Conservation (phyloP, 2,888 invertebrate genomes). For the Cerastis rubricosa region DNA sequence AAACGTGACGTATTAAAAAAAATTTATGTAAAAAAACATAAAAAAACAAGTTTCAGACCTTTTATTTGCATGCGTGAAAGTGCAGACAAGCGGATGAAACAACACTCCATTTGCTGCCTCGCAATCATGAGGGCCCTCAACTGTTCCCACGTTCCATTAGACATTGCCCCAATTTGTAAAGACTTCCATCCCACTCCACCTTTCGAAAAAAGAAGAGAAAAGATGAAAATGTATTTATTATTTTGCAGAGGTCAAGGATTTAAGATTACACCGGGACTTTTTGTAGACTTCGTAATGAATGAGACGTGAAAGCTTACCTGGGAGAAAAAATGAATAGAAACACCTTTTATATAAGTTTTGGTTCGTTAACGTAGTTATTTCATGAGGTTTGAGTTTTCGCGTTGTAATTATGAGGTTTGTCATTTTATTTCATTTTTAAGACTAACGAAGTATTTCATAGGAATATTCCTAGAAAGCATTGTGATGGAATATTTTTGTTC, state of each 20-base stretch:
- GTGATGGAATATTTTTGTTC: neutral
- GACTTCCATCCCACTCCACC: conserved; percentile 68
- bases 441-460: conserved; percentile 41
- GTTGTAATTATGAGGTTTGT: conserved; percentile 38
- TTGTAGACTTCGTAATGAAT: conserved; percentile 70
- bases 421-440: conserved; percentile 21
- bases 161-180: conserved; percentile 79
- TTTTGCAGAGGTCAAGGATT: conserved; percentile 72
- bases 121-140: conserved; percentile 71
- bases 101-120: conserved; percentile 68
- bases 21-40: conserved; percentile 8
- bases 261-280: conserved; percentile 66
- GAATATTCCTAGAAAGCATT: conserved; percentile 3
- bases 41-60: conserved; percentile 49
- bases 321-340: conserved; percentile 58
- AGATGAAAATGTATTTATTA: conserved; percentile 75
- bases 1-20: conserved; percentile 14
- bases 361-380: conserved; percentile 55
- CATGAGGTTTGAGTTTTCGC: conserved; percentile 33
- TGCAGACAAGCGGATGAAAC: conserved; percentile 76
- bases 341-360: conserved; percentile 60
- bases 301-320: conserved; percentile 61
- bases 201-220: conserved; percentile 66
- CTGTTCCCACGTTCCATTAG: conserved; percentile 80
- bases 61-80: conserved; percentile 71